Evolutionary conservation across 2,797 vertebrate species (phyloP).

Genomic region (Salarias fasciatus): DNA sequence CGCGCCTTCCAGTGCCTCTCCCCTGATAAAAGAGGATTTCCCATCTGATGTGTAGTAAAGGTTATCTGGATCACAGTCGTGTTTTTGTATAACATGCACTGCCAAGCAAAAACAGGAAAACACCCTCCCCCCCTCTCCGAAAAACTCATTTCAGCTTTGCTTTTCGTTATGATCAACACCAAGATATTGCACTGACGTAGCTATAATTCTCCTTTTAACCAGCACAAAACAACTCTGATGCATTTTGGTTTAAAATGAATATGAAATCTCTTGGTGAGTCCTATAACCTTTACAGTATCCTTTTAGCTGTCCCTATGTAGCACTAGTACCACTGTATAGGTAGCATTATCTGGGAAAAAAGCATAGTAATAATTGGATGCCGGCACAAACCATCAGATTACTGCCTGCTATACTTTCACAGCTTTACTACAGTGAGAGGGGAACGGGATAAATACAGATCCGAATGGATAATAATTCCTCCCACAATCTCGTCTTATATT

Average conservation of each 20-base stretch:
- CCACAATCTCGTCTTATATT: constrained; percentile 38
- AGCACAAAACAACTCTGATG: constrained; percentile 54
- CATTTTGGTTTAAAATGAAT: constrained; percentile 67
- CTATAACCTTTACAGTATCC: constrained; percentile 61
- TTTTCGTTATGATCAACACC: constrained; percentile 66
- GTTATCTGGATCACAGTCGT: constrained; percentile 77
- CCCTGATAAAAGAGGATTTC: constrained; percentile 77
- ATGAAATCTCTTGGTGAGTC: constrained; percentile 66
- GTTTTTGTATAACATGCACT: constrained; percentile 72
- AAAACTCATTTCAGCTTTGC: constrained; percentile 75
- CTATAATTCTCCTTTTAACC: constrained; percentile 66
- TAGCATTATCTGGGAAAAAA: constrained; percentile 46
- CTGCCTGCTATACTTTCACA: constrained; percentile 40
- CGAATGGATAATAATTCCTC: constrained; percentile 39
- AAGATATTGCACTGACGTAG: constrained; percentile 64
- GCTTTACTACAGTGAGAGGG: constrained; percentile 33
- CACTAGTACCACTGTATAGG: constrained; percentile 23
- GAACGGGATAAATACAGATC: constrained; percentile 27
- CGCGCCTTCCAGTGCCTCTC: constrained; percentile 54
- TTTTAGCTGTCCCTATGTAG: constrained; percentile 29
- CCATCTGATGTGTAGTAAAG: constrained; percentile 75
- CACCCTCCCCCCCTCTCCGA: constrained; percentile 43
- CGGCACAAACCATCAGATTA: constrained; percentile 60
- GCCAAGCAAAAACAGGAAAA: constrained; percentile 69
- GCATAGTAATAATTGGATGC: constrained; percentile 63